phyloP scores from a whole-genome alignment of 2,888 invertebrate genomes.

The Clitarchus hookeri region DNA sequence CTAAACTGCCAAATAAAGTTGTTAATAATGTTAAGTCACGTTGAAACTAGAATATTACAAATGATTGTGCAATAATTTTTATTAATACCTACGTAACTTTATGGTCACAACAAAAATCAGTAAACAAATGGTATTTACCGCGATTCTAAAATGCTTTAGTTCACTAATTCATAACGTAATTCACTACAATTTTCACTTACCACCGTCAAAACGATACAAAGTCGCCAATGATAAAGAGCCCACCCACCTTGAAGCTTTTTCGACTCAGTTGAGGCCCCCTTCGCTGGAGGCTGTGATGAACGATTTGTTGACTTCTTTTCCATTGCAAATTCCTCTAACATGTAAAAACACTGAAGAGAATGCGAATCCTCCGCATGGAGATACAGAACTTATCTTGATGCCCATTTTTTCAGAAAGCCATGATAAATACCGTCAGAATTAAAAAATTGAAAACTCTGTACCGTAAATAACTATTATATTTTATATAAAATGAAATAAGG shows the following conservation, averaged over 20 bases:
- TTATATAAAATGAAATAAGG: slow-evolving; percentile 44
- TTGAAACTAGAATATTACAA: too few species aligned
- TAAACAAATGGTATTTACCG: too few species aligned
- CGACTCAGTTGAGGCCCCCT: slow-evolving; percentile 72
- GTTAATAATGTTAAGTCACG: too few species aligned
- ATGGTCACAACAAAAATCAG: too few species aligned
- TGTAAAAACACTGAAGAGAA: slow-evolving; percentile 60
- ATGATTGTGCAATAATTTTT: too few species aligned
- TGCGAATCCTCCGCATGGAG: slow-evolving; percentile 74
- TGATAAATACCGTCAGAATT: slow-evolving; percentile 52
- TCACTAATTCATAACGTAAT: too few species aligned
- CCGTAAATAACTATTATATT: slow-evolving; percentile 28
- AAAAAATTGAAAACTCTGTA: slow-evolving; percentile 35
- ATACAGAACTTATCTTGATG: slow-evolving; percentile 67
- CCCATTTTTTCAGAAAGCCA: slow-evolving; percentile 80
- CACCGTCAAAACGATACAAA: too few species aligned
- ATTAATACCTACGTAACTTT: too few species aligned
- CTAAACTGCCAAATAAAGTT: too few species aligned
- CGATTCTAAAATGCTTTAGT: too few species aligned
- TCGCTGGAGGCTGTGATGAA: slow-evolving; percentile 69
- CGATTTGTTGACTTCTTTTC: slow-evolving; percentile 77
- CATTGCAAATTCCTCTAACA: slow-evolving; percentile 68
- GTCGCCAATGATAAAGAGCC: too few species aligned
- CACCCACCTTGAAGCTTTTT: slow-evolving; percentile 73
- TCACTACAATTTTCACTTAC: too few species aligned